Conservation (phyloP, 2,888 invertebrate genomes). For the Epistrophe grossulariae region DNA sequence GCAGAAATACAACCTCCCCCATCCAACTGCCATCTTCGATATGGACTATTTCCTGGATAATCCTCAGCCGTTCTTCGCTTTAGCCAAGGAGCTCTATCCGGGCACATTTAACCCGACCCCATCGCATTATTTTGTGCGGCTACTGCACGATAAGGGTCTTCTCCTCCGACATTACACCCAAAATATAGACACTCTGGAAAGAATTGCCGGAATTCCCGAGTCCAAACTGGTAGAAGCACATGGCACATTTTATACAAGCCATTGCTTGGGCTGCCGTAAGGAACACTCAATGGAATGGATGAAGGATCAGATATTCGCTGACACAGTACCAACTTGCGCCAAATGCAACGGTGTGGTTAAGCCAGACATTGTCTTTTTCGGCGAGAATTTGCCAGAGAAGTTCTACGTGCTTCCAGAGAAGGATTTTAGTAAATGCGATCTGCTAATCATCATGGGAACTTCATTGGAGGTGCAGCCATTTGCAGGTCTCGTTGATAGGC, state of each 20-base stretch:
- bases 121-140: slow-evolving; percentile 94
- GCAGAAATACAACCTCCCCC: slow-evolving; percentile 94
- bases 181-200: slow-evolving; percentile 97
- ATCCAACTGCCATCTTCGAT: slow-evolving; percentile 97
- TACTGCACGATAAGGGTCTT: slow-evolving; percentile 92
- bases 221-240: slow-evolving; percentile 97
- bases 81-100: slow-evolving; percentile 95
- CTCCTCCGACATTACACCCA: slow-evolving; percentile 92
- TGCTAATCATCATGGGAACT: slow-evolving; percentile 97
- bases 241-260: slow-evolving; percentile 95
- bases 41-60: slow-evolving; percentile 93
- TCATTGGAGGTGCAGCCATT: slow-evolving; percentile 97
- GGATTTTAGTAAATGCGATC: slow-evolving; percentile 94
- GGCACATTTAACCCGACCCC: slow-evolving; percentile 94
- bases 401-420: slow-evolving; percentile 88
- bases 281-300: slow-evolving; percentile 92
- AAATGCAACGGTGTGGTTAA: slow-evolving; percentile 92
- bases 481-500: slow-evolving; percentile 92
- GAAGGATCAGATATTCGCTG: slow-evolving; percentile 91
- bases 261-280: slow-evolving; percentile 90
- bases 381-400: slow-evolving; percentile 92
- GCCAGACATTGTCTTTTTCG: slow-evolving; percentile 98
- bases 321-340: slow-evolving; percentile 91
- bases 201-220: slow-evolving; percentile 92
- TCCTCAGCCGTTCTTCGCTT: slow-evolving; percentile 95